These are phyloP conservation scores for Drosophila sturtevanti DNA, from an alignment of 1,140 invertebrate genomes.

Conservation along the genomic window DNA sequence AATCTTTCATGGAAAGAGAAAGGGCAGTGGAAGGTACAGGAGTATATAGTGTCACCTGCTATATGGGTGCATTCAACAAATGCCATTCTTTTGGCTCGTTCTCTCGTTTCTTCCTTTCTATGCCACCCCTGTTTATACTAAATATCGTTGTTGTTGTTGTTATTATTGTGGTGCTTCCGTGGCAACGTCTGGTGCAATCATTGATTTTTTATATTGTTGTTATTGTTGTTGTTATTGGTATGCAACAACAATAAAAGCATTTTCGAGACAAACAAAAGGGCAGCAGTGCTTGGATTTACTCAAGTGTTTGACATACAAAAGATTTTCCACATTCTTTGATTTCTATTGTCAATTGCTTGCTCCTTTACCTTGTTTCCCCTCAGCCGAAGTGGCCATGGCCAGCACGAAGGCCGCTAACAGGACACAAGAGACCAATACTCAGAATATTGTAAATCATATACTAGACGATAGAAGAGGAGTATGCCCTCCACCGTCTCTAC, in stretches of 20 bases:
- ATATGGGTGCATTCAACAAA: conserved; percentile 58
- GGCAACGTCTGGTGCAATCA: conserved; percentile 65
- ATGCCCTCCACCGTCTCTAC: conserved; percentile 47
- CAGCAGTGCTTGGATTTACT: conserved; percentile 51
- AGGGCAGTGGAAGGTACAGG: conserved; percentile 34
- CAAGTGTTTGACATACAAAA: conserved; percentile 53
- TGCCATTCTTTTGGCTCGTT: conserved; percentile 16
- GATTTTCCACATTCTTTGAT: conserved; percentile 34
- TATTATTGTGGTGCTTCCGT: conserved; percentile 40
- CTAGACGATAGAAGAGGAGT: conserved; percentile 23
- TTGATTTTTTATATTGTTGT: conserved; percentile 57
- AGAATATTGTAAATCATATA: conserved; percentile 10
- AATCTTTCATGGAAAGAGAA: conserved; percentile 5
- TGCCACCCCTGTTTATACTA: neutral
- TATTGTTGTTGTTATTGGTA: conserved; percentile 58
- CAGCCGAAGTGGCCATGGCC: conserved; percentile 52
- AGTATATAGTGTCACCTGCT: conserved; percentile 53
- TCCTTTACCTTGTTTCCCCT: neutral
- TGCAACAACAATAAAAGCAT: conserved; percentile 43
- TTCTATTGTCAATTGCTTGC: conserved; percentile 15
- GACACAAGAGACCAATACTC: conserved; percentile 33
- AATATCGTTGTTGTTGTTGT: conserved; percentile 12
- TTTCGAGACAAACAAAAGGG: conserved; percentile 43
- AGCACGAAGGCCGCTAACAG: conserved; percentile 40
- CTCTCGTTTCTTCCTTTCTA: neutral